Conservation (phyloP, 2,113 vertebrate genomes). For the Alligator sinensis region DNA sequence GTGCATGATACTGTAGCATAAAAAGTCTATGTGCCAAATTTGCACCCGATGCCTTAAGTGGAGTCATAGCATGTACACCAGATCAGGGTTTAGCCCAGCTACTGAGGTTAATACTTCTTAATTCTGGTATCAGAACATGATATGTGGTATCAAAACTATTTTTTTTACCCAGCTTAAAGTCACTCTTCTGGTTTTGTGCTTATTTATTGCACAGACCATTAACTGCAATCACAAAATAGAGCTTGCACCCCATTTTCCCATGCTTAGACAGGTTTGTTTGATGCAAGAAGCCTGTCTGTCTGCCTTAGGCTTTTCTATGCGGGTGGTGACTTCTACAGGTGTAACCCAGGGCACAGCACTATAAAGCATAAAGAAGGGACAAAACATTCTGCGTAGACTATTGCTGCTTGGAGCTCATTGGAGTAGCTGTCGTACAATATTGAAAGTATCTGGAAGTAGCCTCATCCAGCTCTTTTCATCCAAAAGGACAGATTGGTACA, state of each 20-base stretch:
- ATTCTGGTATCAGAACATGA: not conserved
- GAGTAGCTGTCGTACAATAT: not conserved
- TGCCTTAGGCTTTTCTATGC: not conserved
- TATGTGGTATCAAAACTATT: too few species aligned
- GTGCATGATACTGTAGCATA: not conserved
- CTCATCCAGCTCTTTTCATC: not conserved
- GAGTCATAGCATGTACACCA: not conserved
- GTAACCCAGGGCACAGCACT: not conserved
- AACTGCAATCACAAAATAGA: not conserved
- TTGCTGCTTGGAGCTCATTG: not conserved
- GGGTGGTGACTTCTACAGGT: not conserved
- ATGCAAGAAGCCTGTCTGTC: too few species aligned
- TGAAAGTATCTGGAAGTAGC: not conserved
- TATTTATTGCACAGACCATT: not conserved
- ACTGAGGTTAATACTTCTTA: not conserved
- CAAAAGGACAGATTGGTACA: not conserved
- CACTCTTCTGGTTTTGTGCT: not conserved
- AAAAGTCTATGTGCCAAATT: not conserved
- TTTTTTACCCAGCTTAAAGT: not conserved
- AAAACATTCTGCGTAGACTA: too few species aligned
- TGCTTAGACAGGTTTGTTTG: not conserved
- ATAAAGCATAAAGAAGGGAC: not conserved
- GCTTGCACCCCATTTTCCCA: not conserved
- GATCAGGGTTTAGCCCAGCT: not conserved
- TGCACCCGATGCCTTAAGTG: not conserved